Evolutionary conservation across 2,113 vertebrate species (phyloP).

Genomic region (Lynx canadensis): DNA sequence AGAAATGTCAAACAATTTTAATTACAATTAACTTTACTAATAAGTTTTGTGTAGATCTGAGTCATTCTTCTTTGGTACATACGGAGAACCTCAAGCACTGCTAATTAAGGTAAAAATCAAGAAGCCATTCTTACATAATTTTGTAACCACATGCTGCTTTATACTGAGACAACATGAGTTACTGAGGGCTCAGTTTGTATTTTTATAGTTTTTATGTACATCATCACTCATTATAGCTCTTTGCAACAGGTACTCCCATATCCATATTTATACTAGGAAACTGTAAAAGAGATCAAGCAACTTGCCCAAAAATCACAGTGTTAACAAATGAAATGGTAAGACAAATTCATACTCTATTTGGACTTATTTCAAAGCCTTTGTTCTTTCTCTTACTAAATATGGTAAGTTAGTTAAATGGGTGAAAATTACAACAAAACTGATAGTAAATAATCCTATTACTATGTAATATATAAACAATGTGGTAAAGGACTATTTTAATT

Average conservation of each 20-base stretch:
- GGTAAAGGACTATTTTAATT: neutral
- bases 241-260: neutral
- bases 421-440: neutral
- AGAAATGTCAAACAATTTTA: neutral
- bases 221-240: neutral
- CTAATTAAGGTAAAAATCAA: neutral
- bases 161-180: neutral
- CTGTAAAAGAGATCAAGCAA: neutral
- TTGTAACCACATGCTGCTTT: neutral
- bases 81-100: neutral
- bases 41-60: constrained; percentile 28
- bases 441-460: neutral
- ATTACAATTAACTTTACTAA: constrained; percentile 5
- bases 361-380: neutral
- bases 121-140: neutral
- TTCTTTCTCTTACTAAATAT: neutral
- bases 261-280: neutral
- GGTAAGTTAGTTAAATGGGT: neutral
- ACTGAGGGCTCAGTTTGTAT: neutral
- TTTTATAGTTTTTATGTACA: neutral
- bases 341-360: neutral
- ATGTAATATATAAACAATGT: neutral
- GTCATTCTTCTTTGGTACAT: constrained; percentile 4
- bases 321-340: neutral
- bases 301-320: neutral